A percentile compares a stretch with the other conserved stretches of the same genome.
Conservation (phyloP, 2,113 vertebrate genomes). For the Thalassarche chlororhynchos region DNA sequence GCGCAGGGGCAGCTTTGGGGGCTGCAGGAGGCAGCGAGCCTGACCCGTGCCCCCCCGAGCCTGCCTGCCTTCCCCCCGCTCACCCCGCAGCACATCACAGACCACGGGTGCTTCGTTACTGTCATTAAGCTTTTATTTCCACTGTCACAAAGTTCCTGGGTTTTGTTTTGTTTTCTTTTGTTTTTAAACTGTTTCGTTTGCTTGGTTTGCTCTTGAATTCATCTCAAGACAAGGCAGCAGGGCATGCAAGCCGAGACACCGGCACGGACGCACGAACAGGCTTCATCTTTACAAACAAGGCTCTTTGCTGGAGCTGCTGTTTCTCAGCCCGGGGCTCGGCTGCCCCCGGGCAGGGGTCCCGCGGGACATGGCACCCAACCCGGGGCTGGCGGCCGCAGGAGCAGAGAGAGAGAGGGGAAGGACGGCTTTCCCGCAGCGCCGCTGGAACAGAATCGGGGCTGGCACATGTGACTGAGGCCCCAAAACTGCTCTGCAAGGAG, state of each 20-base stretch:
- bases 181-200: not conserved
- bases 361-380: not conserved
- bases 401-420: not conserved
- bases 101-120: not conserved
- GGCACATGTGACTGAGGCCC: not conserved
- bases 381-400: not conserved
- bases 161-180: not conserved
- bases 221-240: slow-evolving; percentile 62
- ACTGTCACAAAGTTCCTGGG: slow-evolving; percentile 58
- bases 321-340: not conserved
- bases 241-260: slow-evolving; percentile 57
- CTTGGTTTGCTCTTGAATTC: slow-evolving; percentile 64
- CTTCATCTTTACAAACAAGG: slow-evolving; percentile 24
- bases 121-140: slow-evolving; percentile 63
- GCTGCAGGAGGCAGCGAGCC: not conserved
- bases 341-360: not conserved
- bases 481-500: not conserved
- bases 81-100: not conserved
- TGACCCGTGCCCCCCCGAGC: accelerated
- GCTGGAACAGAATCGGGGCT: not conserved
- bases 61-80: not conserved
- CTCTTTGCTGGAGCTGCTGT: slow-evolving; percentile 32
- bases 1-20: not conserved
- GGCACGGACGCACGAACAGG: slow-evolving; percentile 44
- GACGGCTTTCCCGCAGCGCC: accelerated